Evolutionary conservation across 2,797 vertebrate species (phyloP).

Genomic region (Moxostoma hubbsi): DNA sequence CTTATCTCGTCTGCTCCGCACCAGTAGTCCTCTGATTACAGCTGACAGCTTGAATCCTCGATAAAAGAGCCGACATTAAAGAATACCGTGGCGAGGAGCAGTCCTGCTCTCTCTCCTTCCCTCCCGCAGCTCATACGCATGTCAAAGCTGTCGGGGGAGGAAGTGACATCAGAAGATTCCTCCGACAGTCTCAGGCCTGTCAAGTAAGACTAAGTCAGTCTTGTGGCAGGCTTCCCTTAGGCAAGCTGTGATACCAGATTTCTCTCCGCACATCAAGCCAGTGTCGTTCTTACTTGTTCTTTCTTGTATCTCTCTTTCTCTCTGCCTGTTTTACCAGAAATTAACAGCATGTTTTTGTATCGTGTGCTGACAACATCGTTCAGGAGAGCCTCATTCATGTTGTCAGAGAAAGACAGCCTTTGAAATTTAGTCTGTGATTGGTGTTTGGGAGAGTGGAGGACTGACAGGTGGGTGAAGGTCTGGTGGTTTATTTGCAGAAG

Average conservation of each 20-base stretch:
- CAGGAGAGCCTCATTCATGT: not conserved
- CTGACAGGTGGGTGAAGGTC: not conserved
- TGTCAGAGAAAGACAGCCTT: not conserved
- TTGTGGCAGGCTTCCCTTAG: constrained; percentile 78
- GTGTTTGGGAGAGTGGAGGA: not conserved
- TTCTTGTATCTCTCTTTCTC: constrained; percentile 7
- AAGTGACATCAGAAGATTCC: constrained; percentile 79
- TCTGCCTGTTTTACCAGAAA: constrained; percentile 23
- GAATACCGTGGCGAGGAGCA: constrained; percentile 74
- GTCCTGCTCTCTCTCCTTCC: constrained; percentile 60
- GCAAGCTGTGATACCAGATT: constrained; percentile 80
- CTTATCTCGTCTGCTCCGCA: constrained; percentile 73
- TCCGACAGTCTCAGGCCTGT: constrained; percentile 76
- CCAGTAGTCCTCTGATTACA: constrained; percentile 75
- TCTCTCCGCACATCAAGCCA: constrained; percentile 71
- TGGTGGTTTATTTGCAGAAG: not conserved
- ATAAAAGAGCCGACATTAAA: constrained; percentile 82
- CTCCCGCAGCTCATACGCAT: constrained; percentile 65
- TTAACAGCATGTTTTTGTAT: constrained; percentile 12
- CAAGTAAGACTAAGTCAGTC: constrained; percentile 78
- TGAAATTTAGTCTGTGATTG: not conserved
- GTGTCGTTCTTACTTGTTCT: not conserved
- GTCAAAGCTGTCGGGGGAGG: constrained; percentile 78
- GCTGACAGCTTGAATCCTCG: constrained; percentile 79
- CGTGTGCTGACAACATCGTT: not conserved